Percentiles rank a stretch among this genome's conserved stretches.
Evolutionary conservation across 2,113 vertebrate genomes (phyloP).

Genomic region (human): GRCh38 chr1:205702501-205703000

Average conservation of each 20-base stretch:
- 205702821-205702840: too few species aligned
- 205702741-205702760: neutral
- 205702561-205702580: too few species aligned
- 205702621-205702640: too few species aligned
- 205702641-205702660: too few species aligned
- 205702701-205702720: too few species aligned
- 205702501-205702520: rapidly evolving
- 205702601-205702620: too few species aligned
- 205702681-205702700: neutral
- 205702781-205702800: neutral
- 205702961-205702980: neutral
- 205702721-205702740: neutral
- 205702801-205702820: neutral
- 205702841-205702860: too few species aligned
- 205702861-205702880: too few species aligned
- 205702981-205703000: neutral
- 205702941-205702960: neutral
- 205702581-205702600: too few species aligned
- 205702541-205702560: too few species aligned
- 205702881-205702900: neutral
- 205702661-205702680: too few species aligned
- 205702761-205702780: neutral
- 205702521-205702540: too few species aligned
- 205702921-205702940: neutral
- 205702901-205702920: neutral